These are phyloP conservation scores for Morone saxatilis DNA, from an alignment of 2,113 vertebrate genomes.

Conservation along the genomic window DNA sequence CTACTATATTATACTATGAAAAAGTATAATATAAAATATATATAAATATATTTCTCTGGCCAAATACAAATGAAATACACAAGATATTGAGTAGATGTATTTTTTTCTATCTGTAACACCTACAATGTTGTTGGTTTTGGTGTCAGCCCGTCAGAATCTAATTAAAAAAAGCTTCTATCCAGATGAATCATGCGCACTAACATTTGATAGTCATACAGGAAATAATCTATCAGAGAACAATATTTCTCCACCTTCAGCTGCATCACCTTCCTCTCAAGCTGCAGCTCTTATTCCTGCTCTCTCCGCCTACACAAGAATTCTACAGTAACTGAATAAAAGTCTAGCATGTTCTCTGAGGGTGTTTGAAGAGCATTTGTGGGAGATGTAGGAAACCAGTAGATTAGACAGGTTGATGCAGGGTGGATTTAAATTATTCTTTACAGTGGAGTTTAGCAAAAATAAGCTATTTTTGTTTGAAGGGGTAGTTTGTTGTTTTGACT, in stretches of 20 bases:
- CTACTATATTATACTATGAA: not conserved
- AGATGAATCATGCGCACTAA: conserved; percentile 20
- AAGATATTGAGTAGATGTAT: not conserved
- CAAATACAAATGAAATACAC: not conserved
- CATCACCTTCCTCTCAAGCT: conserved; percentile 36
- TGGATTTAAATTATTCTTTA: not conserved
- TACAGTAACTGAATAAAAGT: conserved; percentile 22
- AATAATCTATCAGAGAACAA: conserved; percentile 20
- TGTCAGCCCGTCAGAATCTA: not conserved
- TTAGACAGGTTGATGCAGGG: conserved; percentile 13
- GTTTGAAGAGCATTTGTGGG: conserved; percentile 40
- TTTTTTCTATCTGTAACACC: not conserved
- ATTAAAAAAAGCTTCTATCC: not conserved
- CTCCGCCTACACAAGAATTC: conserved; percentile 50
- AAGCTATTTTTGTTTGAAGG: not conserved
- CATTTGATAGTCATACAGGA: conserved; percentile 15
- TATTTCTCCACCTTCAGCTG: conserved; percentile 6
- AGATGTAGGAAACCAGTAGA: conserved; percentile 37
- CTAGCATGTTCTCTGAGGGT: conserved; percentile 23
- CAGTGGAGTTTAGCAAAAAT: not conserved
- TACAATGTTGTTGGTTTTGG: not conserved
- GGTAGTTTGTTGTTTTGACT: not conserved
- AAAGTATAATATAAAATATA: too few relatives aligned
- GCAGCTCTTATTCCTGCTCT: conserved; percentile 33
- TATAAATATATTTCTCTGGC: not conserved